phyloP scores from a whole-genome alignment of 2,888 invertebrate genomes.

The Scaptomyza tumidula region DNA sequence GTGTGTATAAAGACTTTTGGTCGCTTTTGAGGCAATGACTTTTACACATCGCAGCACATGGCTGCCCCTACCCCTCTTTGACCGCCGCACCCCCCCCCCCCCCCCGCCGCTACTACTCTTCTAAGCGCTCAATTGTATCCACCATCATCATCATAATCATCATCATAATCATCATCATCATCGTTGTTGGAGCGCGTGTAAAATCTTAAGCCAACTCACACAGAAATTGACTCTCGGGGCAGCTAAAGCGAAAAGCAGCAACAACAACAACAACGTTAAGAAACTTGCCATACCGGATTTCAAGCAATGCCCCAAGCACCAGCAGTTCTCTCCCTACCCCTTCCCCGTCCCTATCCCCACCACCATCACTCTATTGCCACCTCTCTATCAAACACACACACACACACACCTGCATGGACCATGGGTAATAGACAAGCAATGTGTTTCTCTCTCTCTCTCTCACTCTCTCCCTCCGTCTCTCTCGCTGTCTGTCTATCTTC shows the following conservation, averaged over 20 bases:
- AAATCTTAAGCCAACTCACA: conserved; percentile 36
- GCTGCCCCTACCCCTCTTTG: conserved; percentile 30
- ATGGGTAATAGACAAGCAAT: conserved; percentile 54
- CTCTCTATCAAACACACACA: neutral
- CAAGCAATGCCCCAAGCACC: conserved; percentile 71
- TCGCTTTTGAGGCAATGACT: conserved; percentile 72
- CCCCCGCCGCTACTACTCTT: no score
- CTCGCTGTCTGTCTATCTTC: neutral
- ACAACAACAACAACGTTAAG: conserved; percentile 57
- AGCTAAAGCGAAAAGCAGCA: conserved; percentile 21
- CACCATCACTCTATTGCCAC: neutral
- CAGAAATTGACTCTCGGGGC: conserved; percentile 25
- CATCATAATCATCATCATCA: neutral
- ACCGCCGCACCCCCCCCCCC: no score
- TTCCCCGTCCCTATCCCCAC: neutral
- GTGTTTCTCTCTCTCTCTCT: conserved; percentile 1
- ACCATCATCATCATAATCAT: conserved; percentile 35
- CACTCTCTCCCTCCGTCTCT: conserved; percentile 15
- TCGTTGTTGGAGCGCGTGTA: conserved; percentile 70
- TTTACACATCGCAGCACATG: conserved; percentile 78
- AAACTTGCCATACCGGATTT: conserved; percentile 80
- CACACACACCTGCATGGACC: conserved; percentile 56
- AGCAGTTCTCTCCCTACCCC: neutral
- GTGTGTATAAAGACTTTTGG: conserved; percentile 46
- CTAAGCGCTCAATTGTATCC: conserved; percentile 71